Percentiles rank a stretch among this genome's conserved stretches.
Evolutionary conservation across 2,113 vertebrate species (phyloP).

Genomic region (Chaetodon trifascialis): DNA sequence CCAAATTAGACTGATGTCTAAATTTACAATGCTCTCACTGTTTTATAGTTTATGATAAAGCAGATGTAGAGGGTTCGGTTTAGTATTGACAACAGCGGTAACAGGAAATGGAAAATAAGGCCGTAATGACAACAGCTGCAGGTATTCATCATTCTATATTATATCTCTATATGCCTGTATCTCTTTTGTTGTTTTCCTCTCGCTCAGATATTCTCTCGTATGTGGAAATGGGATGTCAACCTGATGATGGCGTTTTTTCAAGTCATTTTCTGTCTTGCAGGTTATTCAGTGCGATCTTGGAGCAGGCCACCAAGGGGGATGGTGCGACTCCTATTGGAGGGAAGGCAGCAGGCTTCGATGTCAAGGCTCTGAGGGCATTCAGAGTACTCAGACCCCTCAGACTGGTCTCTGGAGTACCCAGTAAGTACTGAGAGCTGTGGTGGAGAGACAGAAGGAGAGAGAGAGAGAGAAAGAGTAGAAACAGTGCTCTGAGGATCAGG

Average conservation of each 20-base stretch:
- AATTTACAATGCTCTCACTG: neutral
- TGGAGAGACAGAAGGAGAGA: neutral
- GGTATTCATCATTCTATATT: neutral
- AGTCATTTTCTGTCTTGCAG: constrained; percentile 77
- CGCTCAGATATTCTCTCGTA: constrained; percentile 17
- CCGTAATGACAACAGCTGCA: constrained; percentile 1
- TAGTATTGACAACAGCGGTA: neutral
- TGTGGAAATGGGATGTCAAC: constrained; percentile 22
- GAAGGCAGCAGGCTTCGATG: constrained; percentile 97
- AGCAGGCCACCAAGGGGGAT: constrained; percentile 98
- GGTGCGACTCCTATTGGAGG: constrained; percentile 95
- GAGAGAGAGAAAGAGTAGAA: neutral
- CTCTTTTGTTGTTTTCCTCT: constrained; percentile 18
- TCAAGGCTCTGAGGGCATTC: constrained; percentile 98
- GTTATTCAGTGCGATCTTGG: constrained; percentile 99
- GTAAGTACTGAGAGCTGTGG: constrained; percentile 85
- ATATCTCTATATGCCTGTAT: constrained; percentile 1
- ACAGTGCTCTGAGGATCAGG: constrained; percentile 58
- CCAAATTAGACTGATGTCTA: neutral
- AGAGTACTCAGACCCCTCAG: constrained; percentile 94
- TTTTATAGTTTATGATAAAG: neutral
- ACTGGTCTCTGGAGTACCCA: constrained; percentile 98
- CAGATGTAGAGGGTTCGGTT: neutral
- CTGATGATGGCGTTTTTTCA: constrained; percentile 11
- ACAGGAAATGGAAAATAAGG: neutral